A percentile compares a stretch with the other conserved stretches of the same genome.
Conservation (phyloP, 2,113 vertebrate genomes). For the Pontoporia blainvillei region DNA sequence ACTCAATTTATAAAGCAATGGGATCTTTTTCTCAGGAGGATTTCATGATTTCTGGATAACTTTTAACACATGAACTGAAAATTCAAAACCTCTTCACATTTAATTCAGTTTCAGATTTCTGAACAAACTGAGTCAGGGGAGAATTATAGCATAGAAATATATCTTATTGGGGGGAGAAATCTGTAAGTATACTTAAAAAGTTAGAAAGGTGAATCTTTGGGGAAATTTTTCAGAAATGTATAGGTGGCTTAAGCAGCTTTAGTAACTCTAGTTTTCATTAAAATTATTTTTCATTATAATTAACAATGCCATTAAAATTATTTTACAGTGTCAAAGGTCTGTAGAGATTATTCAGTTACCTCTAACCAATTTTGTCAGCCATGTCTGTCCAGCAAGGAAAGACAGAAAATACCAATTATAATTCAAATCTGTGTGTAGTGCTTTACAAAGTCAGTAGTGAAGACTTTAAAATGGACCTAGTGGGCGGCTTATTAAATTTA, state of each 20-base stretch:
- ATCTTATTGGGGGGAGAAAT: not conserved
- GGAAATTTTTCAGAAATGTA: slow-evolving; percentile 43
- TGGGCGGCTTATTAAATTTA: not conserved
- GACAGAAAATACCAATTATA: not conserved
- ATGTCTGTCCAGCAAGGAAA: not conserved
- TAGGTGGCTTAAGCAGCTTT: not conserved
- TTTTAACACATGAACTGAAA: not conserved
- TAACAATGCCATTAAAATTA: slow-evolving; percentile 39
- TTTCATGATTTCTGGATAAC: slow-evolving; percentile 12
- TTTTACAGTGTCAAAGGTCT: slow-evolving; percentile 21
- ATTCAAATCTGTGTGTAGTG: not conserved
- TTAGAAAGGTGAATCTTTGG: not conserved
- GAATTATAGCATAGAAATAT: slow-evolving; percentile 19
- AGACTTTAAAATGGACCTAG: slow-evolving; percentile 1
- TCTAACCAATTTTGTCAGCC: slow-evolving; percentile 28
- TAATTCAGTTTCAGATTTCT: not conserved
- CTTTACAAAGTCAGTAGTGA: not conserved
- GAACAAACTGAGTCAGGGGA: not conserved
- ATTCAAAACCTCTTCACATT: not conserved
- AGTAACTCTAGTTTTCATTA: slow-evolving; percentile 16
- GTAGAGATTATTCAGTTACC: slow-evolving; percentile 39
- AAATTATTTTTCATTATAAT: not conserved
- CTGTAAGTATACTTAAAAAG: slow-evolving; percentile 4
- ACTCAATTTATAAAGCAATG: slow-evolving; percentile 13
- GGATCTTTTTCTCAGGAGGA: not conserved